Evolutionary conservation across 2,113 vertebrate genomes (phyloP), one percentile per base, ranked within the genome.

Genomic region (Uria aalge): DNA sequence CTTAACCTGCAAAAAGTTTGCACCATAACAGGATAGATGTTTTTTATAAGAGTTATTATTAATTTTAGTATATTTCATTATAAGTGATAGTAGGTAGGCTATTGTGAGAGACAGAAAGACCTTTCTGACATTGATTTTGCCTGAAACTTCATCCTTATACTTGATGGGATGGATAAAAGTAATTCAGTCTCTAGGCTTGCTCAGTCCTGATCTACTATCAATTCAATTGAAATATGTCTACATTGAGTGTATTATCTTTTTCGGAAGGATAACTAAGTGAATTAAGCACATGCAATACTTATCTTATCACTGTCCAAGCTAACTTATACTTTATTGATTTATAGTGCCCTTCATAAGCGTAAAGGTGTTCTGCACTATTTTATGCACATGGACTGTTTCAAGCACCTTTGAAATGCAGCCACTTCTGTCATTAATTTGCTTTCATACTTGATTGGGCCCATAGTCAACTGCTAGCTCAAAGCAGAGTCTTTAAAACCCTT

Each of bases 171-270:
- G 82, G 97, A 95, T 97, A 96, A 97, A 96, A 96, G 96, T 95
- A 97, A 97, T 98, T 96, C 96, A 97, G 95, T 97, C 87, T 86
- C 48, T 76, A 48, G 97, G 96, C 97, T 96, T 96, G 91, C 94
- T 97, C 94, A 94, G 86, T 96, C 95, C 97, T 94, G 95, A 97
- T 97, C 98, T 97, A 87, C 97, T 98, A 97, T 97, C 97, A 97
- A 85, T 97, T 96, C 97, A 97, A 94, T 95, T 97, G 98, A 96
- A 97, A 96, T 93, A 97, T 96, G 95, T 98, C 98, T 97, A 95
- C 97, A 92, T 85, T 90, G 97, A 98, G 95, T 91, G 96, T 97
- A 97, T 97, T 97, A 97, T 97, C 95, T 97, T 97, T 97, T 97
- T 96, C 12, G 45, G 97, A 96, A 89, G 96, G 96, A 94, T 95